Conservation (phyloP, 2,113 vertebrate species). For the Macroglossus sobrinus region DNA sequence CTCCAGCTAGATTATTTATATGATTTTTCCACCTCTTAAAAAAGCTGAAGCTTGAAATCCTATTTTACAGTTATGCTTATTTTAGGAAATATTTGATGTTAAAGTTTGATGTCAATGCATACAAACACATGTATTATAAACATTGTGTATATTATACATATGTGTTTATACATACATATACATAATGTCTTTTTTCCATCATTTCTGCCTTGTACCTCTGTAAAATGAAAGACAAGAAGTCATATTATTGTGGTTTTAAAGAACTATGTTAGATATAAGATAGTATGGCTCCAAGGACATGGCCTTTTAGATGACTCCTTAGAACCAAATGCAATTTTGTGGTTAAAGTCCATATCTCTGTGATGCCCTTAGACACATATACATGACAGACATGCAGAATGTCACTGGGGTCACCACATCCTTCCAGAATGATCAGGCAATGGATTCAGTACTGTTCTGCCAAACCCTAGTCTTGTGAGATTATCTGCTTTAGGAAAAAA, state of each 20-base stretch:
- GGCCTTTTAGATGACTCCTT: background rate
- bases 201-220: background rate
- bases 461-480: background rate
- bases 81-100: background rate
- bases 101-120: background rate
- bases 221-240: background rate
- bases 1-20: background rate
- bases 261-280: background rate
- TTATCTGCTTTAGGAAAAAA: background rate
- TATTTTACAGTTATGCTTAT: background rate
- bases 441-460: background rate
- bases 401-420: background rate
- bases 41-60: background rate
- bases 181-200: background rate
- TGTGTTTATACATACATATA: background rate
- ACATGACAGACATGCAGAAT: background rate
- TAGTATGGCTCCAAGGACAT: background rate
- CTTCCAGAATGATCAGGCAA: background rate
- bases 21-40: background rate
- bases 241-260: background rate
- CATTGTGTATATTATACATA: background rate
- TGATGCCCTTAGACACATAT: background rate
- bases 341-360: background rate
- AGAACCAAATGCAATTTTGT: background rate
- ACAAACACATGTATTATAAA: background rate